Conservation (phyloP, 2,113 vertebrate species). For the Takifugu flavidus region DNA sequence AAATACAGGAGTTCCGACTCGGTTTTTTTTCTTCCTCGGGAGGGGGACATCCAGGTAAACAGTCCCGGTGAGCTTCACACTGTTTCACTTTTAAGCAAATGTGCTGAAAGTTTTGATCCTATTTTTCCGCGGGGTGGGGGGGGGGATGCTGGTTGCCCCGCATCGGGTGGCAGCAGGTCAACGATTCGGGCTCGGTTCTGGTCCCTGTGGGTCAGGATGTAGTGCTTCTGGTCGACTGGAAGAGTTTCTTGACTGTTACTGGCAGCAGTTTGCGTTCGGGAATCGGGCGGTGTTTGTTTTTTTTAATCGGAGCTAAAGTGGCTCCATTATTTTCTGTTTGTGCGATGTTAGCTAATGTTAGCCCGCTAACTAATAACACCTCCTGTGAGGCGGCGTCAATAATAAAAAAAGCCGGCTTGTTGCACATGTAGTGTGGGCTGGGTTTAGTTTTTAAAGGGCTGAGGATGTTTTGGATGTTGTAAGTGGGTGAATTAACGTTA, state of each 20-base stretch:
- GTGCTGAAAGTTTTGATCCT: constrained; percentile 51
- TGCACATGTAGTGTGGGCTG: constrained; percentile 63
- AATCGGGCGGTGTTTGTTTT: not conserved
- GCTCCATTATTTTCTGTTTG: constrained; percentile 60
- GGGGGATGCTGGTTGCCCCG: constrained; percentile 39
- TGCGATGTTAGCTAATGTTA: constrained; percentile 60
- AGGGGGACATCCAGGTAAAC: constrained; percentile 56
- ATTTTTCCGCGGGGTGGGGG: not conserved
- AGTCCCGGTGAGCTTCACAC: constrained; percentile 4
- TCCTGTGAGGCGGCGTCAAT: constrained; percentile 59
- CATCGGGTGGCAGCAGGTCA: constrained; percentile 49
- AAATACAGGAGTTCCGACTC: constrained; percentile 57
- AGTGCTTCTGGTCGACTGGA: not conserved
- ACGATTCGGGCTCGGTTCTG: constrained; percentile 62
- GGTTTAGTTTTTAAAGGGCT: constrained; percentile 68
- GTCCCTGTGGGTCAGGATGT: not conserved
- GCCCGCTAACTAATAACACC: constrained; percentile 64
- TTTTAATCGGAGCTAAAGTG: constrained; percentile 14
- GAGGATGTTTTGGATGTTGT: constrained; percentile 44
- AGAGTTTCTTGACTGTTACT: constrained; percentile 33
- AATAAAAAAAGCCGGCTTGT: constrained; percentile 59
- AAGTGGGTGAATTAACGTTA: constrained; percentile 35
- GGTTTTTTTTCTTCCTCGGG: constrained; percentile 20
- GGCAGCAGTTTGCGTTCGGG: not conserved
- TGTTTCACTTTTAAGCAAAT: constrained; percentile 26